These are phyloP conservation scores for Amblyopsis rosae DNA, from an alignment of 2,113 vertebrate genomes.

Conservation along the genomic window DNA sequence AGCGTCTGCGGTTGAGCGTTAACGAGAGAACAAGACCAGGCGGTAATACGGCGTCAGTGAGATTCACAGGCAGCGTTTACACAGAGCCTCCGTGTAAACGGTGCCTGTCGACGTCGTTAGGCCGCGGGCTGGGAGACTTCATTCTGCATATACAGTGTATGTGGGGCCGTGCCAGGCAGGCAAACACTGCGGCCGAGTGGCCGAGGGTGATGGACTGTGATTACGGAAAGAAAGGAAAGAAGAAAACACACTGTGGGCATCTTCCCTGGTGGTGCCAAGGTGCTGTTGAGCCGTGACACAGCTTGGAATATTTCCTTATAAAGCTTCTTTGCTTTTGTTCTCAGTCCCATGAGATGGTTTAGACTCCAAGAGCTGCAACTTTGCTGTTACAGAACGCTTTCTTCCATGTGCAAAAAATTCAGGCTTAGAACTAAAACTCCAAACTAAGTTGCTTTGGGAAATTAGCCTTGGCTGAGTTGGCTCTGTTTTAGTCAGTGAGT, in stretches of 20 bases:
- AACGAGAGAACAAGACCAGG: conserved; percentile 44
- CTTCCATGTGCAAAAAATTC: conserved; percentile 16
- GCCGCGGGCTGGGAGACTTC: conserved; percentile 45
- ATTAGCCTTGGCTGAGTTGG: conserved; percentile 12
- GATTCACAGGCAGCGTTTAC: conserved; percentile 45
- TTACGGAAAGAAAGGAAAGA: conserved; percentile 46
- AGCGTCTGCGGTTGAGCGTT: conserved; percentile 41
- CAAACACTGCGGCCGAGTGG: conserved; percentile 42
- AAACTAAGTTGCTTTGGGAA: conserved; percentile 8
- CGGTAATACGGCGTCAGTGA: conserved; percentile 47
- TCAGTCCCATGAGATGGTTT: conserved; percentile 16
- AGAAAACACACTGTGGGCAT: conserved; percentile 34
- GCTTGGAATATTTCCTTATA: conserved; percentile 38
- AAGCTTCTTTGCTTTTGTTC: conserved; percentile 26
- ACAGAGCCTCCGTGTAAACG: conserved; percentile 66
- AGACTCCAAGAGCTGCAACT: conserved; percentile 20
- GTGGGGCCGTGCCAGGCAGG: conserved; percentile 52
- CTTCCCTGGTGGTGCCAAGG: conserved; percentile 43
- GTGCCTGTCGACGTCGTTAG: conserved; percentile 57
- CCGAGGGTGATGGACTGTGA: conserved; percentile 52
- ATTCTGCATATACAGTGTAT: conserved; percentile 32
- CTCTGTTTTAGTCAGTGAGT: neutral
- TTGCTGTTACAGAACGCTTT: conserved; percentile 6
- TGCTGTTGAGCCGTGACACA: conserved; percentile 49
- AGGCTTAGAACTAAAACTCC: neutral